These are phyloP conservation scores for Abrostola tripartita DNA, from an alignment of 2,888 invertebrate species.

Conservation along the genomic window DNA sequence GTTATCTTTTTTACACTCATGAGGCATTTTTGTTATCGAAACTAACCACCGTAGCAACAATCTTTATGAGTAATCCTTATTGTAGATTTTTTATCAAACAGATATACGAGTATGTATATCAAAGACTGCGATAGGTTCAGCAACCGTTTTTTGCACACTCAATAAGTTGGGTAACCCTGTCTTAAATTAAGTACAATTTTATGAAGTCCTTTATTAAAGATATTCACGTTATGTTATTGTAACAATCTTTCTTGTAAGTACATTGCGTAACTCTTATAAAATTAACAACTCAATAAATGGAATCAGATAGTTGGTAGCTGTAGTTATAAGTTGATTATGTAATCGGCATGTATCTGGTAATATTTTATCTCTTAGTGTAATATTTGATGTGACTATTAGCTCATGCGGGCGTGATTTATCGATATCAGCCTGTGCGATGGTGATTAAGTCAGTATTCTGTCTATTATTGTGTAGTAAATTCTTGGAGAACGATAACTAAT, in stretches of 20 bases:
- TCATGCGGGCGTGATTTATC: slow-evolving; percentile 43
- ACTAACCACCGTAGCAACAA: not conserved
- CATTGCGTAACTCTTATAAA: too few relatives aligned
- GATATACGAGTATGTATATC: slow-evolving; percentile 13
- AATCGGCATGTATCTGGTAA: slow-evolving; percentile 24
- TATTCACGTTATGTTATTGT: not conserved
- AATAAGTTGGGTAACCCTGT: slow-evolving; percentile 7
- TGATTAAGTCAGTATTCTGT: too few relatives aligned
- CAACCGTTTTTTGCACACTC: not conserved
- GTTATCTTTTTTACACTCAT: not conserved
- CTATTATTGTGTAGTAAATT: too few relatives aligned
- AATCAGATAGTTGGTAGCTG: slow-evolving; percentile 15
- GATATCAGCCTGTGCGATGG: not conserved
- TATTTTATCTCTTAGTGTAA: slow-evolving; percentile 23
- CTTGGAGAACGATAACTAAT: too few relatives aligned
- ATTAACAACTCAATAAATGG: not conserved
- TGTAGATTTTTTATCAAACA: slow-evolving; percentile 21
- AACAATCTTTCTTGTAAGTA: not conserved
- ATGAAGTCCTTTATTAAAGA: slow-evolving; percentile 1
- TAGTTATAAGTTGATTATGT: slow-evolving; percentile 17
- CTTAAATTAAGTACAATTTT: slow-evolving; percentile 14
- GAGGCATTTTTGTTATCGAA: not conserved
- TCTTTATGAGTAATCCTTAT: not conserved
- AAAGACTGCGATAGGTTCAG: not conserved
- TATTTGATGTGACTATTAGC: slow-evolving; percentile 10